These are phyloP conservation scores for Drosophila bocki DNA, from an alignment of 1,140 invertebrate genomes.

Conservation along the genomic window DNA sequence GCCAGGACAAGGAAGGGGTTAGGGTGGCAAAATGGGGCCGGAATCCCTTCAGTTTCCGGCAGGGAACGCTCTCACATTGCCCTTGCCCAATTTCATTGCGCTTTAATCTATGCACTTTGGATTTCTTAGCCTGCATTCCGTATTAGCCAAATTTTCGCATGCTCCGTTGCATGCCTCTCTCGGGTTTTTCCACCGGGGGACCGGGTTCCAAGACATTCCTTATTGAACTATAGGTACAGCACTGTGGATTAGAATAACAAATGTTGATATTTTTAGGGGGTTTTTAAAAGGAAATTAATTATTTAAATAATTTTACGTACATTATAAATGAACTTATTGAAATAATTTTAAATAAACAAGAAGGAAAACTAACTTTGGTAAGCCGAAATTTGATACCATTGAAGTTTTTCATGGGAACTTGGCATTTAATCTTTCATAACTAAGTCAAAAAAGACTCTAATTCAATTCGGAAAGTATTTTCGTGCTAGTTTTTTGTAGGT, in stretches of 20 bases:
- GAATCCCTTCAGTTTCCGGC: conserved; percentile 23
- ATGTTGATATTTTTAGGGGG: not conserved
- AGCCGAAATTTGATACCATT: no score
- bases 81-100: conserved; percentile 46
- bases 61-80: conserved; percentile 11
- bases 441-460: no score
- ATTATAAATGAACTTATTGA: no score
- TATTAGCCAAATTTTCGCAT: conserved; percentile 81
- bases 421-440: no score
- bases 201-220: conserved; percentile 5
- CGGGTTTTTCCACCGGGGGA: conserved; percentile 19
- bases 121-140: conserved; percentile 77
- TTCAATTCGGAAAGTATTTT: no score
- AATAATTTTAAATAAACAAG: no score
- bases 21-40: not conserved
- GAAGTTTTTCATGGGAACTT: no score
- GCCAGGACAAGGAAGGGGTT: not conserved
- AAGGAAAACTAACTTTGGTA: no score
- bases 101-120: conserved; percentile 78
- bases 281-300: no score
- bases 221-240: conserved; percentile 45
- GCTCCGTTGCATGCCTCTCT: conserved; percentile 65
- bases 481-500: no score
- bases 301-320: no score
- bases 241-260: conserved; percentile 33